A percentile compares a stretch with the other conserved stretches of the same genome.
These are phyloP conservation scores for Calidris pygmaea DNA, from an alignment of 2,113 vertebrate species.

Conservation along the genomic window DNA sequence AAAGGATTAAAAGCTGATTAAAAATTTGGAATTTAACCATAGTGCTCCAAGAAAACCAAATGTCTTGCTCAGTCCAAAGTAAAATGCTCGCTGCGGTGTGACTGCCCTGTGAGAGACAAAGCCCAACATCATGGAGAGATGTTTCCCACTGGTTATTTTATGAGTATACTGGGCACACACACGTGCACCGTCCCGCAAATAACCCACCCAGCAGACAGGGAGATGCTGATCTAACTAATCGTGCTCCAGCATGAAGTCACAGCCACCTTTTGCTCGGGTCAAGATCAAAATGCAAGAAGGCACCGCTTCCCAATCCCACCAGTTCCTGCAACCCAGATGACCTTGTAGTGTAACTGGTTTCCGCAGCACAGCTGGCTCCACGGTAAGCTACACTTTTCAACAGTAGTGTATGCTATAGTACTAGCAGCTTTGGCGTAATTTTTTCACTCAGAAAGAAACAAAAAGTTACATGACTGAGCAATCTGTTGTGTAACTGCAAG, in stretches of 20 bases:
- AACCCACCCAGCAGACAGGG: neutral
- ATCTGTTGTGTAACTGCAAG: neutral
- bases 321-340: neutral
- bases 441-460: conserved; percentile 39
- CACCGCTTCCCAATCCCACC: neutral
- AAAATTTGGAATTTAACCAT: conserved; percentile 40
- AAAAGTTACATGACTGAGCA: neutral
- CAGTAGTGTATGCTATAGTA: conserved; percentile 45
- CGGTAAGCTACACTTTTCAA: neutral
- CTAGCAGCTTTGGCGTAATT: conserved; percentile 29
- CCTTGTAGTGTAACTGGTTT: conserved; percentile 45
- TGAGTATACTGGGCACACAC: neutral
- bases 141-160: neutral
- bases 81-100: neutral
- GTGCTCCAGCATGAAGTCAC: neutral
- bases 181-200: neutral
- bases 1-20: neutral
- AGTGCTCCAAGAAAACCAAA: conserved; percentile 32
- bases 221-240: neutral
- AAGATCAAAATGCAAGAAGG: neutral
- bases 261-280: neutral
- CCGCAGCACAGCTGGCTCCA: conserved; percentile 48
- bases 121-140: neutral
- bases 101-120: neutral
- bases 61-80: neutral